These are phyloP conservation scores for Mirza zaza DNA, from an alignment of 2,113 vertebrate genomes.

Conservation along the genomic window DNA sequence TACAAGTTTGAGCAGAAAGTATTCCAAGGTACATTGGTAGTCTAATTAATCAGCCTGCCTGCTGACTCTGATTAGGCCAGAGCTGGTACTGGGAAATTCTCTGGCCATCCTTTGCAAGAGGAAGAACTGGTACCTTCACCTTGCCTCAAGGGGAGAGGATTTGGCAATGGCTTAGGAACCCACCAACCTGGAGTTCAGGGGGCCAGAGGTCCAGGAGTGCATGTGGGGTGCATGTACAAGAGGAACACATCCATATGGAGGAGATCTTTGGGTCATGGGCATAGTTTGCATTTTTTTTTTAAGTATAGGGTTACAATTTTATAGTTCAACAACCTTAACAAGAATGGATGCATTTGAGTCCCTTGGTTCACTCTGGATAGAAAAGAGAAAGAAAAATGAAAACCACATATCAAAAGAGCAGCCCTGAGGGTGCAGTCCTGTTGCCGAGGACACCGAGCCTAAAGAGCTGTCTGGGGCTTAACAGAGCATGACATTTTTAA, in stretches of 20 bases:
- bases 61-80: background rate
- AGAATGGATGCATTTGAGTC: background rate
- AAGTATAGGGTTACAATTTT: background rate
- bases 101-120: background rate
- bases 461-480: background rate
- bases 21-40: background rate
- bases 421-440: background rate
- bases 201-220: background rate
- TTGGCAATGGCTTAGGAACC: background rate
- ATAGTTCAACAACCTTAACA: background rate
- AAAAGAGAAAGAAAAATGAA: constrained; percentile 19
- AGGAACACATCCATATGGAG: background rate
- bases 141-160: background rate
- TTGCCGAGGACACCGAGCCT: background rate
- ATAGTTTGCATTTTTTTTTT: background rate
- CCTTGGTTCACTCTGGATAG: background rate
- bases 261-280: background rate
- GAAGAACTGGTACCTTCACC: background rate
- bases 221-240: background rate
- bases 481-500: background rate
- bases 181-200: background rate
- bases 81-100: background rate
- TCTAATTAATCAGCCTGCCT: background rate
- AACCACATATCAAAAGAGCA: background rate
- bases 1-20: constrained; percentile 41